Evolutionary conservation across 2,888 invertebrate genomes (phyloP), one percentile per base, ranked within the genome.

Genomic region (Galerucella nymphaeae): DNA sequence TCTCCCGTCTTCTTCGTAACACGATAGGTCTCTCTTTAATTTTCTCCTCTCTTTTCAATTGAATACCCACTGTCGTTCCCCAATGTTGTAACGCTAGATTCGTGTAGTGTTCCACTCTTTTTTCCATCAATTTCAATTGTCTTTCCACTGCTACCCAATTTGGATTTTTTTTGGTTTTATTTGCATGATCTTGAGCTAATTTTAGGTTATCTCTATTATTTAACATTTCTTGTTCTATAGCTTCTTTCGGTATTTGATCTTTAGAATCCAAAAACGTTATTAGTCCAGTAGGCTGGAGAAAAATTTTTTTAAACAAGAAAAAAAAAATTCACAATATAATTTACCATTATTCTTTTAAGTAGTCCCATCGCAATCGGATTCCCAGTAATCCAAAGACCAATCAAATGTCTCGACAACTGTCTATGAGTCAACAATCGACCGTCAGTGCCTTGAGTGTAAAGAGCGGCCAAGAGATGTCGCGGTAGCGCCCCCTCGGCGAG

Each of bases 401-500:
- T 94, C 67, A 99, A 89, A 87, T 99, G 98, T 41, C 96, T 79
- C 74, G 98, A 98, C 66, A 99, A 88, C 85, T 99, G 98, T 66
- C 97, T 89, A 84, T 96, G 95, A 2, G 96, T 95, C 62, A 96
- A 88, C 79, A 96, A 88, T 53, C 94, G 89, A 74, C 96, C 94
- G 84, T 98, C 97, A 4, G 90, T 89, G 20, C 94, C 92, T 76
- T 90, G 89, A 16, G 95, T 94, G 86, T 95, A 98, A 79, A 99
- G 89, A 42, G 99, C 96, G 58, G 96, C 92, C 77, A 97, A 88
- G 75, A 99, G 88, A 87, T 99, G 99, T 5, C 96, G 90, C 11
- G 98, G 96, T 68, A 99, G 87, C 0, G 99, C 98, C 3, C 98
- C 99, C 87, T 99, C 99, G 3, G 96, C 96, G 67, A 99, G 88